Conservation (phyloP, 1,140 invertebrate genomes). For the Zaprionus tsacasi region DNA sequence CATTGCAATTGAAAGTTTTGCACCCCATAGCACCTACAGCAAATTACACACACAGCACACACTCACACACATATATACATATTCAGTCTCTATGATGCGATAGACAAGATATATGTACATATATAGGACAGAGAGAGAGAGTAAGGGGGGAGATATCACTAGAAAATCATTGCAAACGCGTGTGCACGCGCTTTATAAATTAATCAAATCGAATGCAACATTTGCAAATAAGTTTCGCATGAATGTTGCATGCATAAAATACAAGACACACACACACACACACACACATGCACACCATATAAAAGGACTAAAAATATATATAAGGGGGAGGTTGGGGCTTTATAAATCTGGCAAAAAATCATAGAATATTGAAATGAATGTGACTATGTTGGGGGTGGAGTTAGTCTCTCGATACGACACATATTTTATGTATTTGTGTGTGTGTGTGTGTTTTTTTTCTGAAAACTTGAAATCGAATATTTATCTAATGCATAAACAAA, state of each 20-base stretch:
- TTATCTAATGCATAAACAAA: conserved; percentile 73
- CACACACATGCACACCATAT: conserved; percentile 1
- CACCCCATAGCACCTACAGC: conserved; percentile 74
- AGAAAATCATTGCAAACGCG: conserved; percentile 24
- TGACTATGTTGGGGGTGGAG: conserved; percentile 34
- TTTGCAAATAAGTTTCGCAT: conserved; percentile 66
- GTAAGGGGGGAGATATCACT: neutral
- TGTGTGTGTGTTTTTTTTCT: conserved; percentile 23
- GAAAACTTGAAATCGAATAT: conserved; percentile 70
- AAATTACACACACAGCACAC: conserved; percentile 52
- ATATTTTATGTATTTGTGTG: conserved; percentile 33
- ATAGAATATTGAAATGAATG: conserved; percentile 65
- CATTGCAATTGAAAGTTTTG: conserved; percentile 41
- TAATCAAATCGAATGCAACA: conserved; percentile 75
- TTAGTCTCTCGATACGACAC: neutral
- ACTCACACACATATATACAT: conserved; percentile 13
- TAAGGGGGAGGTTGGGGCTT: neutral
- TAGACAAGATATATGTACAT: conserved; percentile 1
- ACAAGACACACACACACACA: conserved; percentile 15
- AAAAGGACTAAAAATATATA: conserved; percentile 26
- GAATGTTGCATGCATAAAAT: conserved; percentile 43
- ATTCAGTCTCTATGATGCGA: conserved; percentile 18
- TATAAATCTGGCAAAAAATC: conserved; percentile 62
- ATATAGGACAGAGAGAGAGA: neutral
- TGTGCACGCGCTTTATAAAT: conserved; percentile 65